These are phyloP conservation scores for Vireo altiloquus DNA, from an alignment of 2,113 vertebrate genomes.

Conservation along the genomic window DNA sequence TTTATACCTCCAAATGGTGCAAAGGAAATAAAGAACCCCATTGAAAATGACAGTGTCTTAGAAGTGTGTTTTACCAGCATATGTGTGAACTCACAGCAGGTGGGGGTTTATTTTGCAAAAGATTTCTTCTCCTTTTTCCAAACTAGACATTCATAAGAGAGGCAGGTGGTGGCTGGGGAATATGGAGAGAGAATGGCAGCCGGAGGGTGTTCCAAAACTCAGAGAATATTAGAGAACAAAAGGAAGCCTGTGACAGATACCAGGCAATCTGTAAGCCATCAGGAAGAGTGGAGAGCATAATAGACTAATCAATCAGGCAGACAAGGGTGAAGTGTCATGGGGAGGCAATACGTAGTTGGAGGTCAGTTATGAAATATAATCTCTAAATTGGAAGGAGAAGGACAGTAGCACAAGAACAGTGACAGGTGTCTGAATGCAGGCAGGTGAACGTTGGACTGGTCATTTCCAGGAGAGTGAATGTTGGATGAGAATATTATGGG, in stretches of 20 bases:
- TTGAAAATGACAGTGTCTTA: neutral
- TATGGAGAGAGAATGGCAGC: neutral
- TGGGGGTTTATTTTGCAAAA: neutral
- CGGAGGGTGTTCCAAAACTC: neutral
- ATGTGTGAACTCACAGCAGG: neutral
- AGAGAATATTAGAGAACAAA: conserved; percentile 3
- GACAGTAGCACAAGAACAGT: neutral
- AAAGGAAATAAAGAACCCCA: conserved; percentile 25
- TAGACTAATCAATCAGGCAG: conserved; percentile 51
- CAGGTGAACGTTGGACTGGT: neutral
- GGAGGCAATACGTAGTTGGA: conserved; percentile 32
- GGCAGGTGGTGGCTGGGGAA: neutral
- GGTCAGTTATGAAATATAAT: conserved; percentile 44
- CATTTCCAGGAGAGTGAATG: neutral
- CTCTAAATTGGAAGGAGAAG: conserved; percentile 10
- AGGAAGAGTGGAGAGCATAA: neutral
- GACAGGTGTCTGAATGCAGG: neutral
- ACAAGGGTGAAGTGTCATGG: conserved; percentile 20
- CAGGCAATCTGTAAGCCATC: conserved; percentile 18
- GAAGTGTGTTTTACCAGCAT: neutral
- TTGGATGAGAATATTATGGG: neutral
- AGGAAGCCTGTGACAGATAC: neutral
- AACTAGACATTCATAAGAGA: neutral
- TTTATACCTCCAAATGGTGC: neutral
- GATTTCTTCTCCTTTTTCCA: neutral